Evolutionary conservation across 2,888 invertebrate species (phyloP), one percentile per base, ranked within the genome.

Genomic region (Pachliopta kotzebuea): DNA sequence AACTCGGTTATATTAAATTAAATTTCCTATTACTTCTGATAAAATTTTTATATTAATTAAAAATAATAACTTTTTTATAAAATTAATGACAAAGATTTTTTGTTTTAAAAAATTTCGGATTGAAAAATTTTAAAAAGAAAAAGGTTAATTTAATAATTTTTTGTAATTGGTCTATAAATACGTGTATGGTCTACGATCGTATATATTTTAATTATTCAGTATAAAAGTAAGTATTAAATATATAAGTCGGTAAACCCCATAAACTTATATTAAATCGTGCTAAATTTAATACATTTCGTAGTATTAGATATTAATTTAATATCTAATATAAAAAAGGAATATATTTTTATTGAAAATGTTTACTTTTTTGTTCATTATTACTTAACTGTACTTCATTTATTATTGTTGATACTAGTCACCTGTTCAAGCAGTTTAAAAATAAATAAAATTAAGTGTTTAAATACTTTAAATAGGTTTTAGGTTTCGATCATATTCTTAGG

Each of bases 1-100:
- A 84, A 77, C 78, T 52, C 60, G 56, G 56, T 50, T 42, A 56
- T 21, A 53, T 26, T 11, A 24, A 63, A 31, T 29, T 18, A 56
- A 23, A 76, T 42, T 45, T 57, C 7, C 37, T 21, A 11, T 14
- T 45, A 45, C 8, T 11, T 4, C n/a, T 8, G 7, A 45, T n/a
- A 45, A 45, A 37, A n/a, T n/a, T 37, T 37, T n/a, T n/a, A 1
- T 7, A 18, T 18, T 45, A 45, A n/a, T 18, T 45, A 2, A 18
- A 45, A 45, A 45, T 45, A n/a, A 18, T 45, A 45, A 9, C 45
- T 4, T 45, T 45, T n/a, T 7, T 45, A 1, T 45, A 45, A 45
- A 45, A n/a, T 45, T 18, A 14, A 11, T 45, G 6, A 11, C 0
- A 7, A 45, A 45, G 0, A 7, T 45, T 18, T 45, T 45, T 45